Evolutionary conservation across 2,888 invertebrate species (phyloP).

Genomic region (Drosophila lacicola): DNA sequence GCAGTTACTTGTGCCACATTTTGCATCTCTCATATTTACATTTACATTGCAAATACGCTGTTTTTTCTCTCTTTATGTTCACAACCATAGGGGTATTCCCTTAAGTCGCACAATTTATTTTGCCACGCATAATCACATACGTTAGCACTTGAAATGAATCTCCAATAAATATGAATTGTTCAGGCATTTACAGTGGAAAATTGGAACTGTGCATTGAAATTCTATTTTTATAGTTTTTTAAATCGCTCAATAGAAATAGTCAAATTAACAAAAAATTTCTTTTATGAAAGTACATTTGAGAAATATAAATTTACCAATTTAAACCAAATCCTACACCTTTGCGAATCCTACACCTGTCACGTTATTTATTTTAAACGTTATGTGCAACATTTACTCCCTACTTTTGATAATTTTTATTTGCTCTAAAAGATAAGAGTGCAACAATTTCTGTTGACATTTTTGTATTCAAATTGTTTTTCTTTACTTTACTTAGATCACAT

Average conservation of each 20-base stretch:
- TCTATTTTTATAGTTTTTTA: too few species aligned
- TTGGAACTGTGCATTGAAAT: too few species aligned
- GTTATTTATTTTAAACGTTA: background rate
- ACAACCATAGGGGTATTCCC: constrained; percentile 41
- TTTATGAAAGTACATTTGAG: too few species aligned
- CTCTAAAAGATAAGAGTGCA: constrained; percentile 12
- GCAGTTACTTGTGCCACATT: constrained; percentile 78
- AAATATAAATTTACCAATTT: too few species aligned
- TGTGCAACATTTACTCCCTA: background rate
- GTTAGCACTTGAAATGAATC: background rate
- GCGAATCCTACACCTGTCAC: background rate
- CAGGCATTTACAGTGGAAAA: too few species aligned
- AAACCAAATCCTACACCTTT: background rate
- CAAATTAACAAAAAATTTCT: too few species aligned
- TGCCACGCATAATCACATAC: background rate
- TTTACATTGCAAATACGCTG: constrained; percentile 42
- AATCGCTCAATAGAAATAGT: too few species aligned
- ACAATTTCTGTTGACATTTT: constrained; percentile 15
- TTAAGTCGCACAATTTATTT: background rate
- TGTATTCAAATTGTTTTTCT: constrained; percentile 10
- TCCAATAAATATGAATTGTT: too few species aligned
- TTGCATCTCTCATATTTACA: constrained; percentile 65
- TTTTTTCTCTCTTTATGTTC: constrained; percentile 6
- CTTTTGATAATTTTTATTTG: constrained; percentile 21
- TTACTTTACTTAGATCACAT: constrained; percentile 1